Evolutionary conservation across 2,113 vertebrate genomes (phyloP), one percentile per base, ranked within the genome.

Genomic region (Ictalurus furcatus): DNA sequence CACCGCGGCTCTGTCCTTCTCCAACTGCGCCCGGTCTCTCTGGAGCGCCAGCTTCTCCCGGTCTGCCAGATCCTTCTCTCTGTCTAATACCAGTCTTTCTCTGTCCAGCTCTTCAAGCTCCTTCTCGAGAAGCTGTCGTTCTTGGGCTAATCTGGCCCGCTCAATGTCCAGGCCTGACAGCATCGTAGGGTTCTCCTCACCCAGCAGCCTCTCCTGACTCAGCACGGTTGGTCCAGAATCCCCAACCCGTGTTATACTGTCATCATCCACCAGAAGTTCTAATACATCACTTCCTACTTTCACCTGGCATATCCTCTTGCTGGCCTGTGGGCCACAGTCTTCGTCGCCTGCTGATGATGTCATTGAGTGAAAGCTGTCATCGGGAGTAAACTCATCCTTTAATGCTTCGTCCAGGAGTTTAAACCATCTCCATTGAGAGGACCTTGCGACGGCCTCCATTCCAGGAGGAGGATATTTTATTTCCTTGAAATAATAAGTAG

Each of bases 391-490:
- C 0, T 95, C 93, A 12, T 95, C 94, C 80, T 95, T 94, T 92
- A 96, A 94, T 48, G 95, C 95, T 44, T 96, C 95, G 0, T 96
- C 95, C 95, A 96, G 95, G 25, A 96, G 92, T 88, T 95, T 92
- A 34, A 95, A 96, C 95, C 95, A 96, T 17, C 94, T 95, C 96
- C 96, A 96, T 65, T 95, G 95, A 52, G 95, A 92, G 85, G 94
- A 88, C 65, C 91, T 89, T 34, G 91, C 86, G 0, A 81, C 86
- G 0, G 63, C 92, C 91, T 96, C 95, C 94, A 96, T 94, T 7
- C 95, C 95, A 0, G 93, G 92, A 0, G 95, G 94, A 71, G 95
- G 95, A 58, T 93, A 96, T 92, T 95, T 95, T 56, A 96, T 92
- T 48, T 96, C 95, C 95, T 96, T 67, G 4, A 67, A 61, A 82